phyloP scores from a whole-genome alignment of 2,797 vertebrate genomes.

The Aeoliscus strigatus region DNA sequence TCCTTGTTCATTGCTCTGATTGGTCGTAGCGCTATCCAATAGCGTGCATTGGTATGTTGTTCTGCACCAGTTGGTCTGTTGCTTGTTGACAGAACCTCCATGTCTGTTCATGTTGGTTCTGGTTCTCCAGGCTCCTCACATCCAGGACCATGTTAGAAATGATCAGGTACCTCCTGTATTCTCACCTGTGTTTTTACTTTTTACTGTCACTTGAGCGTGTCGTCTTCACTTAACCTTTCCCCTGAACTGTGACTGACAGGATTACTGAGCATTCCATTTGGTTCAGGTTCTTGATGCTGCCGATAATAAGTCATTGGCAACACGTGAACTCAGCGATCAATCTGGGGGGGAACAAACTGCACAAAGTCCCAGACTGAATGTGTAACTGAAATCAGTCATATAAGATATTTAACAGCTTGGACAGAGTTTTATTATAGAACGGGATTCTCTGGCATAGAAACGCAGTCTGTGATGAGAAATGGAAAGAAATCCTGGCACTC shows the following conservation, averaged over 20 bases:
- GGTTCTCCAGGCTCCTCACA: too few relatives aligned
- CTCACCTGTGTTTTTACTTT: too few relatives aligned
- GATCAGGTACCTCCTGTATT: too few relatives aligned
- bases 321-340: slow-evolving; percentile 14
- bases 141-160: too few relatives aligned
- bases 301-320: slow-evolving; percentile 28
- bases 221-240: background rate
- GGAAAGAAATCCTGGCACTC: slow-evolving; percentile 7
- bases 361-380: background rate
- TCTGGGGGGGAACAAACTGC: too few relatives aligned
- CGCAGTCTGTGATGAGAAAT: slow-evolving; percentile 14
- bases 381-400: slow-evolving; percentile 8
- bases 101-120: too few relatives aligned
- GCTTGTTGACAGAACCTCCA: too few relatives aligned
- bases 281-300: slow-evolving; percentile 14
- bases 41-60: too few relatives aligned
- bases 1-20: too few relatives aligned
- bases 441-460: slow-evolving; percentile 13
- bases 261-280: slow-evolving; percentile 14
- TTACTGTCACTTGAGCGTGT: too few relatives aligned
- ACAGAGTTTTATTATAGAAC: slow-evolving; percentile 5
- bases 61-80: too few relatives aligned
- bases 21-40: too few relatives aligned
- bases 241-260: slow-evolving; percentile 6
- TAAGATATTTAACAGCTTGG: slow-evolving; percentile 5